Percentiles rank a stretch among this genome's conserved stretches.
phyloP scores from a whole-genome alignment of 2,113 vertebrate genomes.

The Nothoprocta perdicaria region DNA sequence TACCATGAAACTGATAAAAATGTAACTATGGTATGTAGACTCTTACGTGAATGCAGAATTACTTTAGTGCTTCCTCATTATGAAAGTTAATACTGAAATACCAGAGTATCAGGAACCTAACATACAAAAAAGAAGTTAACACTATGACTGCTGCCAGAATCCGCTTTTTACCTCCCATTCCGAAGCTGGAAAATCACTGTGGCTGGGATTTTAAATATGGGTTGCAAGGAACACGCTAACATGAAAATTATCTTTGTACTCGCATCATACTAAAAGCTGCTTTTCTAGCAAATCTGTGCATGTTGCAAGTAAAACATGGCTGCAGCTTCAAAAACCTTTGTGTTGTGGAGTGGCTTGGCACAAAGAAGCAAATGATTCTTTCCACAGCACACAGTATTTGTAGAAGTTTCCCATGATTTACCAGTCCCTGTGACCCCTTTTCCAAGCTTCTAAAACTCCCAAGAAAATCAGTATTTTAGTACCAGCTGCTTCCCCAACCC shows the following conservation, averaged over 20 bases:
- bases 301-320: constrained; percentile 1
- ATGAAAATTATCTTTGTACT: background rate
- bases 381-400: constrained; percentile 17
- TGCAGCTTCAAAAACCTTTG: background rate
- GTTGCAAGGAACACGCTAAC: background rate
- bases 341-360: background rate
- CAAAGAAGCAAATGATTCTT: constrained; percentile 13
- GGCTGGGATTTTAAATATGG: background rate
- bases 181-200: background rate
- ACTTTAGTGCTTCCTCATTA: background rate
- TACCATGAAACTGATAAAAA: background rate
- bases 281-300: background rate
- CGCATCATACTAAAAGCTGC: background rate
- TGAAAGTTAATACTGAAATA: background rate
- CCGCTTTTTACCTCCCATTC: background rate
- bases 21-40: background rate
- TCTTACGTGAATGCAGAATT: background rate
- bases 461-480: background rate
- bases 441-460: background rate
- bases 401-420: constrained; percentile 50
- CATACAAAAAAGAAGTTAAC: background rate
- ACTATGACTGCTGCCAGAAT: background rate
- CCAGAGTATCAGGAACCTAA: background rate
- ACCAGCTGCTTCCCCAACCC: background rate
- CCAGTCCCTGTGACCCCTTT: background rate